Evolutionary conservation across 2,113 vertebrate species (phyloP).

Genomic region (Gallinago media): DNA sequence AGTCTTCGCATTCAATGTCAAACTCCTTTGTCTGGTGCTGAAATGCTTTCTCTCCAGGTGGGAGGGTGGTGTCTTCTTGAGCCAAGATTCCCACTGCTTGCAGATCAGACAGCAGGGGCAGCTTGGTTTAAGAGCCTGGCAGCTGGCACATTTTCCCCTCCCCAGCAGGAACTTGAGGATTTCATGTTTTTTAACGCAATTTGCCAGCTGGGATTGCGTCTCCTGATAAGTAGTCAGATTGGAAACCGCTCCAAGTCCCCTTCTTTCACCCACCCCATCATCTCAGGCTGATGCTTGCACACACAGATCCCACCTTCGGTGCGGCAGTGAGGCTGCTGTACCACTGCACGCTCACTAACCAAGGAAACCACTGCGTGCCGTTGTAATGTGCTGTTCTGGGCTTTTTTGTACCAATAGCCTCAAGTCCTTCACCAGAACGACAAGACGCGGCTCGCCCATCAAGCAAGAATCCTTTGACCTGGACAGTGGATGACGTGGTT

Average conservation of each 20-base stretch:
- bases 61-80: background rate
- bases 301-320: accelerated
- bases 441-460: conserved; percentile 78
- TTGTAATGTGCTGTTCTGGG: background rate
- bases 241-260: background rate
- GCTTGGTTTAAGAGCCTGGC: background rate
- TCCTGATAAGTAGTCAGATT: background rate
- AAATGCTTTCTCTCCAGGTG: conserved; percentile 20
- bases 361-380: background rate
- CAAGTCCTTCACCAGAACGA: conserved; percentile 82
- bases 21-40: background rate
- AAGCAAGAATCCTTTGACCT: conserved; percentile 89
- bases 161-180: conserved; percentile 1
- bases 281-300: background rate
- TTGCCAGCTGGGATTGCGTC: background rate
- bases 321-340: background rate
- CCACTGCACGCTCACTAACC: background rate
- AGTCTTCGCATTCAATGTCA: background rate
- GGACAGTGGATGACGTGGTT: conserved; percentile 93
- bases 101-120: conserved; percentile 33
- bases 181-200: conserved; percentile 17
- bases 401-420: conserved; percentile 73
- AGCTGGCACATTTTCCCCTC: conserved; percentile 50
- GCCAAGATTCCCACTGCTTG: conserved; percentile 12
- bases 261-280: background rate